Conservation (phyloP, 2,888 invertebrate species). For the Drepanosiphum platanoidis region DNA sequence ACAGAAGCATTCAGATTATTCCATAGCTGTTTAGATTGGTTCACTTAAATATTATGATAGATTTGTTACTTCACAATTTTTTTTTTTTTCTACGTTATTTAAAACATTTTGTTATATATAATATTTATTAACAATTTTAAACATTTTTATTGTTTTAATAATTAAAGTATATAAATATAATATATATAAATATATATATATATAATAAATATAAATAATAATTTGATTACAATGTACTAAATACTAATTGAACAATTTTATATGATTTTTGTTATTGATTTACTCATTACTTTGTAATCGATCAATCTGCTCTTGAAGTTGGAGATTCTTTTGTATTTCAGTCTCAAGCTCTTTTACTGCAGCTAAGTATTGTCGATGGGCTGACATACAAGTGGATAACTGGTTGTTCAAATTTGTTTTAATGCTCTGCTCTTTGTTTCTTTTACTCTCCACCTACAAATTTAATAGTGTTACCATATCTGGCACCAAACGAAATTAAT, state of each 20-base stretch:
- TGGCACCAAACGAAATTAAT: constrained; percentile 16
- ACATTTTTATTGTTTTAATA: constrained; percentile 54
- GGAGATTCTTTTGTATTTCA: constrained; percentile 74
- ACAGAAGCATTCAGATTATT: constrained; percentile 77
- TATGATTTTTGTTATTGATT: neutral
- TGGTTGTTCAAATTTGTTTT: constrained; percentile 76
- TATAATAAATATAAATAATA: constrained; percentile 23
- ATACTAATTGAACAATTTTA: constrained; percentile 16
- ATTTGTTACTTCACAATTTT: constrained; percentile 45
- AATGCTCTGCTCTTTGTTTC: constrained; percentile 71
- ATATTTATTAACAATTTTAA: constrained; percentile 56
- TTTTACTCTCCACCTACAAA: constrained; percentile 59
- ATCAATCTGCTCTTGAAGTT: constrained; percentile 56
- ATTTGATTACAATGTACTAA: constrained; percentile 39
- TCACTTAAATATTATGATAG: constrained; percentile 39
- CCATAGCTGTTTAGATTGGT: constrained; percentile 74
- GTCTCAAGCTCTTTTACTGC: constrained; percentile 81
- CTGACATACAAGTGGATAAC: constrained; percentile 72
- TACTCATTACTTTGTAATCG: constrained; percentile 6
- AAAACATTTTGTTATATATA: constrained; percentile 47
- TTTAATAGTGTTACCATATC: neutral
- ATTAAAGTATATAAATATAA: constrained; percentile 44
- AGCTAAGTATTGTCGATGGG: constrained; percentile 80
- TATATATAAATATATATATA: constrained; percentile 3
- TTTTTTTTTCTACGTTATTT: constrained; percentile 27